Evolutionary conservation across 2,797 vertebrate species (phyloP).

Genomic region (Amniataba percoides): DNA sequence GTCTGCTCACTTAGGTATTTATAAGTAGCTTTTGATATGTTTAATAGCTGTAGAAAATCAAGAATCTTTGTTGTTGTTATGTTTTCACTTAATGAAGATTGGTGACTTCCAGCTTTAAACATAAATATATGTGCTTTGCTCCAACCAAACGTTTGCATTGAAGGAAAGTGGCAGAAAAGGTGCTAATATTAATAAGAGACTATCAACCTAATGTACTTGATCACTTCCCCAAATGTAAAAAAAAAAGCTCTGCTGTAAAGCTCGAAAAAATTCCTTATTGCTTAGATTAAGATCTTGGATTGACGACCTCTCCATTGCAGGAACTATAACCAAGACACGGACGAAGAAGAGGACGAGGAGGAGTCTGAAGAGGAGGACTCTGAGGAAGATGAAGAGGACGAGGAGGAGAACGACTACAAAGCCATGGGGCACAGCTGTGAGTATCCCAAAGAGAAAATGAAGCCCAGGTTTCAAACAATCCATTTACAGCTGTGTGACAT

Average conservation of each 20-base stretch:
- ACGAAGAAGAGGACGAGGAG: constrained; percentile 90
- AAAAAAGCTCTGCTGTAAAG: not conserved
- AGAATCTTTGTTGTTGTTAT: too few relatives aligned
- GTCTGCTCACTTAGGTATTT: not conserved
- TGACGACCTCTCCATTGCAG: constrained; percentile 69
- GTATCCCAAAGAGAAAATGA: constrained; percentile 58
- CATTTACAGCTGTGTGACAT: too few relatives aligned
- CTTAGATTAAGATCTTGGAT: not conserved
- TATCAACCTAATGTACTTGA: not conserved
- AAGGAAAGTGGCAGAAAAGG: not conserved
- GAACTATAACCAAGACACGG: constrained; percentile 93
- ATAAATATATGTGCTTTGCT: too few relatives aligned
- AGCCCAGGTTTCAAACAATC: not conserved
- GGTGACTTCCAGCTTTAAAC: too few relatives aligned
- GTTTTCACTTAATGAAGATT: too few relatives aligned
- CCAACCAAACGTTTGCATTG: not conserved
- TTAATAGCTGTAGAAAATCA: not conserved
- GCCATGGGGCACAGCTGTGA: constrained; percentile 93
- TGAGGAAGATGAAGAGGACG: constrained; percentile 88
- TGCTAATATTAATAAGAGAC: not conserved
- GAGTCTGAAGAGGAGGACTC: constrained; percentile 88
- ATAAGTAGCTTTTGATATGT: not conserved
- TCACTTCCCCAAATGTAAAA: not conserved
- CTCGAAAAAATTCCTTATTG: too few relatives aligned
- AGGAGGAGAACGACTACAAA: constrained; percentile 91